phyloP scores from a whole-genome alignment of 2,113 vertebrate species.

The human (Homo sapiens) region GRCh38 chr7:19299001-19299500 shows the following conservation, averaged over 20 bases:
- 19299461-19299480: slow-evolving; percentile 35
- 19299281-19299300: neutral
- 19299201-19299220: neutral
- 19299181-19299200: neutral
- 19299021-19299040: neutral
- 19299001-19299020: neutral
- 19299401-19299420: neutral
- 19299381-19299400: slow-evolving; percentile 36
- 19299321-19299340: neutral
- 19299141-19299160: slow-evolving; percentile 4
- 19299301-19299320: slow-evolving; percentile 17
- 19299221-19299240: neutral
- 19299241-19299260: neutral
- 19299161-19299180: neutral
- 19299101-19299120: neutral
- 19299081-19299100: neutral
- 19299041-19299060: neutral
- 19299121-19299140: neutral
- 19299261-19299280: neutral
- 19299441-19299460: slow-evolving; percentile 32
- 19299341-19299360: neutral
- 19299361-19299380: neutral
- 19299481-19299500: neutral
- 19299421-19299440: slow-evolving; percentile 43
- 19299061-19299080: neutral